Evolutionary conservation across 2,888 invertebrate species (phyloP).

Genomic region (Crocallis elinguaria): DNA sequence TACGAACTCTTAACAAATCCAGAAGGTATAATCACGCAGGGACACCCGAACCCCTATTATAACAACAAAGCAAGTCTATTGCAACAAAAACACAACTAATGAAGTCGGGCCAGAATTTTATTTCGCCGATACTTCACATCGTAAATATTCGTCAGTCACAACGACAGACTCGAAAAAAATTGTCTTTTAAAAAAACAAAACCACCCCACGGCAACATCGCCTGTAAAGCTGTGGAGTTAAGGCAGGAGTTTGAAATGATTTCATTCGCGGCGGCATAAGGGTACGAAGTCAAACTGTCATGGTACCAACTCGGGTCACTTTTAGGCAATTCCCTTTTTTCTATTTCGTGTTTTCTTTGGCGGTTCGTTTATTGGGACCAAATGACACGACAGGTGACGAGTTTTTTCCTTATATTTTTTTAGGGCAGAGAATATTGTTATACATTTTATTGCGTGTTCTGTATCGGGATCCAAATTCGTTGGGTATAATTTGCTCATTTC

Average conservation of each 20-base stretch:
- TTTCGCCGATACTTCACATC: conserved; percentile 76
- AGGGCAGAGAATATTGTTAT: conserved; percentile 75
- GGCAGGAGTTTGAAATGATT: conserved; percentile 26
- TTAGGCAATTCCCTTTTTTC: conserved; percentile 67
- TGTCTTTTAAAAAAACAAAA: conserved; percentile 53
- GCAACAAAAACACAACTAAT: conserved; percentile 73
- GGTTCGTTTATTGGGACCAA: conserved; percentile 81
- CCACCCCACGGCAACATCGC: conserved; percentile 25
- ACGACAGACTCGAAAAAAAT: conserved; percentile 64
- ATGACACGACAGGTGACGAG: conserved; percentile 84
- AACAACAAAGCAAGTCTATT: conserved; percentile 59
- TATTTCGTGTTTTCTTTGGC: conserved; percentile 79
- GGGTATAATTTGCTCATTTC: conserved; percentile 72
- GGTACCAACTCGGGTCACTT: conserved; percentile 72
- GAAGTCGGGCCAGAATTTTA: conserved; percentile 75
- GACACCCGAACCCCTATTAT: conserved; percentile 58
- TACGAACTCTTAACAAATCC: conserved; percentile 50
- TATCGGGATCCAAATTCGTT: conserved; percentile 63
- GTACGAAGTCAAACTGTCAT: conserved; percentile 60
- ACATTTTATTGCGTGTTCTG: conserved; percentile 78
- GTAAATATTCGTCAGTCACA: conserved; percentile 82
- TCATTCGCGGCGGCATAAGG: conserved; percentile 31
- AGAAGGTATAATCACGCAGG: conserved; percentile 67
- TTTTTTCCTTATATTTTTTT: conserved; percentile 65
- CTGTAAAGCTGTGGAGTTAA: conserved; percentile 28